Evolutionary conservation across 2,113 vertebrate species (phyloP), one percentile per base, ranked within the genome.

Genomic region (Brachirus orientalis): DNA sequence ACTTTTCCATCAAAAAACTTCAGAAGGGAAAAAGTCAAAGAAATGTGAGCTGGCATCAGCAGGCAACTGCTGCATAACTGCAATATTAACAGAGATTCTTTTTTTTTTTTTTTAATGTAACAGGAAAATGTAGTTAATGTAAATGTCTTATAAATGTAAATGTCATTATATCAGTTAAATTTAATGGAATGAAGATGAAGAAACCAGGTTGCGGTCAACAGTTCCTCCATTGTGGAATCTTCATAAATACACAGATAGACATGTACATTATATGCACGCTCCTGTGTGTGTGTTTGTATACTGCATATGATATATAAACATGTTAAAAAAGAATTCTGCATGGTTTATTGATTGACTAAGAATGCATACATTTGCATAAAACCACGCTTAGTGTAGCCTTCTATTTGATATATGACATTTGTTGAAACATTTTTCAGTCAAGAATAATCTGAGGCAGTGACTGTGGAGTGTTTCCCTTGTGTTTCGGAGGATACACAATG

Each of bases 281-380:
- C 28, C 28, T 28, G 38, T 40, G 8, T 40, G 38, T 40, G 38
- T 40, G 38, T 40, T 3, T 40, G 38, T 40, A 40, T 10, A 40
- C 12, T 40, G 28, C 28, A 28, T 28, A 28, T 28, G 28, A 28
- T 17, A 45, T 17, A n/a, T 45, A n/a, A 45, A 45, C 12, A 45
- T 8, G 2, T 13, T 44, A 14, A 2, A 45, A 45, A 45, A 45
- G n/a, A 12, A n/a, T 14, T 43, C 4, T 28, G 28, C 28, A 37
- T 55, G 16, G 33, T 69, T 54, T 28, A 16, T 44, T 17, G 33
- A 59, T 41, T 17, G n/a, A 73, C 53, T 41, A 48, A 61, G 68
- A 53, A 43, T 38, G 19, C 58, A 63, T 48, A 46, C 45, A 37
- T 73, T 64, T 63, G 36, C 69, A 78, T 72, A 35, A 72, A 68